These are phyloP conservation scores for Empis stercorea DNA, from an alignment of 2,888 invertebrate species.

Conservation along the genomic window DNA sequence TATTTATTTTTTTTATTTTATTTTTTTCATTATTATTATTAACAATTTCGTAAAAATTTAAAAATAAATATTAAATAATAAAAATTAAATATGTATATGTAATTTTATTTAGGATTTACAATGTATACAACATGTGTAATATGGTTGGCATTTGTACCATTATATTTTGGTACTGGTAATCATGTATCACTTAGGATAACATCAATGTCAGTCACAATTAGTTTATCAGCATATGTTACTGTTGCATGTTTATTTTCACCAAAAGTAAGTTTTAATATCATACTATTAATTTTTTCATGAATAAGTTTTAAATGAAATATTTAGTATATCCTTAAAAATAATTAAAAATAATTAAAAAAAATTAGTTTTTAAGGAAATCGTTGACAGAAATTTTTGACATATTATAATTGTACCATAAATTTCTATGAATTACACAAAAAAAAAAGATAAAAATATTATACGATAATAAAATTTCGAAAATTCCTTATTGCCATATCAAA, in stretches of 20 bases:
- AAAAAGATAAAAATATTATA: too few relatives aligned
- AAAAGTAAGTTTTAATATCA: constrained; percentile 49
- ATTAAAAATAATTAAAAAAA: too few relatives aligned
- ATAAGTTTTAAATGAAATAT: not conserved
- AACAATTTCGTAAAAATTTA: too few relatives aligned
- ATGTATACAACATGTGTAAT: constrained; percentile 99
- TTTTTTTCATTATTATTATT: not conserved
- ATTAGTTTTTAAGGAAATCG: too few relatives aligned
- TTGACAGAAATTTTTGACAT: too few relatives aligned
- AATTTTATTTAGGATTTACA: constrained; percentile 63
- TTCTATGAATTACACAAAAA: too few relatives aligned
- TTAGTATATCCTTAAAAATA: too few relatives aligned
- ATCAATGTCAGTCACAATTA: constrained; percentile 92
- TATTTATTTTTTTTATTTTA: too few relatives aligned
- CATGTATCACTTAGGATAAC: constrained; percentile 86
- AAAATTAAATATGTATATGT: not conserved
- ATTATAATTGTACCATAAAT: too few relatives aligned
- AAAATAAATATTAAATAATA: too few relatives aligned
- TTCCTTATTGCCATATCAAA: too few relatives aligned
- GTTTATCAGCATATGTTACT: constrained; percentile 85
- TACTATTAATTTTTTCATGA: not conserved
- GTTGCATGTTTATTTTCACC: constrained; percentile 88
- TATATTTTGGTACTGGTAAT: constrained; percentile 91
- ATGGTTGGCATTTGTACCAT: constrained; percentile 94
- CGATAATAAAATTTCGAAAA: too few relatives aligned